Evolutionary conservation across 1,140 invertebrate species (phyloP), one percentile per base, ranked within the genome.

Genomic region (Battus philenor): DNA sequence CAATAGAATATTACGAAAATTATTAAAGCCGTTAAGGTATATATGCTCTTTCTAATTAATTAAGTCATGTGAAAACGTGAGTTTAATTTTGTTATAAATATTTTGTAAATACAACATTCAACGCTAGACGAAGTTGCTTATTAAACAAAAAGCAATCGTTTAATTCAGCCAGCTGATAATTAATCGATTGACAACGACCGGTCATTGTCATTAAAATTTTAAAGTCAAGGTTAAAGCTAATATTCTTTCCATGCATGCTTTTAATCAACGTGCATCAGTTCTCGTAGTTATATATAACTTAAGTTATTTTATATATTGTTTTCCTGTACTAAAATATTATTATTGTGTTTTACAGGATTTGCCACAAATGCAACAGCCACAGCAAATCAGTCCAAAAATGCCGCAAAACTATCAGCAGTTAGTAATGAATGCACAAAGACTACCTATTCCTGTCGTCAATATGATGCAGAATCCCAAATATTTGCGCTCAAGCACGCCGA

Each of bases 361-460:
- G 32, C 58, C 45, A 20, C 44, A 17, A 61, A 33, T n/a, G n/a
- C 57, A 59, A 18, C 29, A 48, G 13, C 31, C 46, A n/a, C 66
- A 65, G 38, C 60, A 64, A 46, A 46, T 12, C 13, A 18, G 44
- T 0, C 45, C 32, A 11, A 68, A 61, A 13, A 52, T 59, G 16
- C 54, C 44, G 2, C 36, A 47, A 3, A 75, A 74, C 44, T 73
- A 73, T 45, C 65, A 71, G 17, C 11, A 70, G 10, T 13, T 62
- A 32, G 12, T 24, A 1, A 51, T 59, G 27, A 62, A 70, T 30
- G 39, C 57, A 27, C 69, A 68, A 34, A 52, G 38, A 51, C 11
- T 34, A 3, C 47, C 59, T 27, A 49, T 79, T 24, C 71, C 74
- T 9, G 69, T 77, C 15, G 76, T 83, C 11, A 80, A 80, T 50